Conservation (phyloP, 1,140 invertebrate genomes). For the Drosophila sp. region DNA sequence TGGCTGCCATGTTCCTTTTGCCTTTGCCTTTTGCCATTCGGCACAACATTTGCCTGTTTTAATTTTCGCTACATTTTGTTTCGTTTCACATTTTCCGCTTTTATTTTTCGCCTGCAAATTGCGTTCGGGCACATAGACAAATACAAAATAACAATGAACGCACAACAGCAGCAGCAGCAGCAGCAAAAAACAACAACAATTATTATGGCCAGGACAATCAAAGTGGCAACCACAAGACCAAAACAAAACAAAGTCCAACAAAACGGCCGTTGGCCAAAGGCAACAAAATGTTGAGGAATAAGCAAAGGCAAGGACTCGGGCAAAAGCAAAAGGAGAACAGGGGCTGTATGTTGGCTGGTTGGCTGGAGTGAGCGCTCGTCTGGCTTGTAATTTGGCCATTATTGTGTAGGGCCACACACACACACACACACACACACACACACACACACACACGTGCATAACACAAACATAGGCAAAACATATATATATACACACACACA, state of each 20-base stretch:
- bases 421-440: conserved; percentile 31
- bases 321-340: background rate
- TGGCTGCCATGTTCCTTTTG: conserved; percentile 14
- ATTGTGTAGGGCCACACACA: conserved; percentile 36
- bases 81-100: conserved; percentile 31
- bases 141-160: conserved; percentile 57
- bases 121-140: conserved; percentile 49
- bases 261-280: conserved; percentile 44
- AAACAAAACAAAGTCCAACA: conserved; percentile 47
- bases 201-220: conserved; percentile 76
- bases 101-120: conserved; percentile 43
- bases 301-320: background rate
- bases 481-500: conserved; percentile 4
- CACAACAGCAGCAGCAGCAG: conserved; percentile 18
- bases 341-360: background rate
- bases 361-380: conserved; percentile 27
- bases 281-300: conserved; percentile 35
- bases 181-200: conserved; percentile 43
- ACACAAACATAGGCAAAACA: conserved; percentile 14
- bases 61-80: conserved; percentile 61
- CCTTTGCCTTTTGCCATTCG: conserved; percentile 1
- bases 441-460: background rate
- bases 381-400: conserved; percentile 53
- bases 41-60: conserved; percentile 66
- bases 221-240: conserved; percentile 75